Conservation (phyloP, 1,140 invertebrate genomes). For the Panagrolaimus sp. region DNA sequence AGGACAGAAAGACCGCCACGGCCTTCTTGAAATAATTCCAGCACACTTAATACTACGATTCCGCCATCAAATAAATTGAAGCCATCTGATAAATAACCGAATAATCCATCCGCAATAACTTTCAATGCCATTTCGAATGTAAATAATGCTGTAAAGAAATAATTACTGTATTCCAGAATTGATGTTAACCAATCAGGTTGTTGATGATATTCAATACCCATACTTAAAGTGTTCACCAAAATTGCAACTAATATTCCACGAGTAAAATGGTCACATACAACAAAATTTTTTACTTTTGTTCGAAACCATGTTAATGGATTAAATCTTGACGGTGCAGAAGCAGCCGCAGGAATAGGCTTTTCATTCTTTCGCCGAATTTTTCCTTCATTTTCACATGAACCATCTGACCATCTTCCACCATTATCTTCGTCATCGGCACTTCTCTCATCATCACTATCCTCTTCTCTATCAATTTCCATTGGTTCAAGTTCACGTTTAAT, state of each 20-base stretch:
- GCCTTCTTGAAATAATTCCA: slow-evolving; percentile 78
- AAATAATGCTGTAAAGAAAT: slow-evolving; percentile 89
- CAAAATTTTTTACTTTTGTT: slow-evolving; percentile 51
- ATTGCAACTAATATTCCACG: slow-evolving; percentile 94
- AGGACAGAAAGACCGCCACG: slow-evolving; percentile 86
- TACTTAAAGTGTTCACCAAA: slow-evolving; percentile 93
- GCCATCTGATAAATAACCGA: slow-evolving; percentile 91
- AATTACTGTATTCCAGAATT: slow-evolving; percentile 90
- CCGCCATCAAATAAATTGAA: slow-evolving; percentile 99
- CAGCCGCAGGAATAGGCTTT: too few species aligned
- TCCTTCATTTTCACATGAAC: neutral
- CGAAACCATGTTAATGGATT: slow-evolving; percentile 29
- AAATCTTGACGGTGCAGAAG: slow-evolving; percentile 7
- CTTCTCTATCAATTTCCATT: slow-evolving; percentile 6
- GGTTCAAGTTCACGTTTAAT: neutral
- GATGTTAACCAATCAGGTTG: slow-evolving; percentile 83
- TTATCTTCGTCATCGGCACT: too few species aligned
- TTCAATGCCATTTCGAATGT: slow-evolving; percentile 96
- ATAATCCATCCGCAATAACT: slow-evolving; percentile 85
- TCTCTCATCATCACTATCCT: neutral
- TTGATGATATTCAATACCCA: slow-evolving; percentile 98
- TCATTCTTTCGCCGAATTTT: neutral
- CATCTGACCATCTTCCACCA: too few species aligned
- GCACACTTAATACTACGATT: slow-evolving; percentile 89
- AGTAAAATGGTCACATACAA: slow-evolving; percentile 73